These are phyloP conservation scores for Probaryconus sp. DNA, from an alignment of 1,140 invertebrate genomes.

Conservation along the genomic window DNA sequence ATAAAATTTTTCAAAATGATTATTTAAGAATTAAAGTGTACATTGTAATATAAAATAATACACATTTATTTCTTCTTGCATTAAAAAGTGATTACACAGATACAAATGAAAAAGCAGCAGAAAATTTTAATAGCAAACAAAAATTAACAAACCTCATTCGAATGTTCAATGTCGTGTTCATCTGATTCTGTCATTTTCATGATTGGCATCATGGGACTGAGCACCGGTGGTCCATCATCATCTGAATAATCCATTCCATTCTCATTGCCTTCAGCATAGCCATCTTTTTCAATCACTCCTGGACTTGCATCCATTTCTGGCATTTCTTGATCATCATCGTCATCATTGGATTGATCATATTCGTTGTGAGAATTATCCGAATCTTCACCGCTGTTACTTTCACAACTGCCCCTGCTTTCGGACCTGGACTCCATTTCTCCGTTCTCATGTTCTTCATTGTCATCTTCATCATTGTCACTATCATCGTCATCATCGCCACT, in stretches of 20 bases:
- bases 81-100: background rate
- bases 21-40: too few species aligned
- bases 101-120: background rate
- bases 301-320: constrained; percentile 53
- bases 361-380: constrained; percentile 43
- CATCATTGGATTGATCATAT: constrained; percentile 44
- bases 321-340: constrained; percentile 59
- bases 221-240: constrained; percentile 73
- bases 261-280: constrained; percentile 3
- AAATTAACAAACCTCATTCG: constrained; percentile 25
- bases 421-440: constrained; percentile 53
- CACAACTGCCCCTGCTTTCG: constrained; percentile 56
- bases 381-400: constrained; percentile 53
- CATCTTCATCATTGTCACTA: constrained; percentile 64
- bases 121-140: background rate
- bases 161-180: constrained; percentile 44
- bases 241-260: constrained; percentile 67
- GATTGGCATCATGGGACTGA: constrained; percentile 73
- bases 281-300: background rate
- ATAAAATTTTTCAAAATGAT: too few species aligned
- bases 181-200: constrained; percentile 37
- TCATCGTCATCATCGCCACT: constrained; percentile 60
- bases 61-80: too few species aligned
- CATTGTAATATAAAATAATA: too few species aligned
- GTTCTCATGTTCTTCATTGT: constrained; percentile 56